Conservation (phyloP, 2,888 invertebrate species). For the Xestia c-nigrum region DNA sequence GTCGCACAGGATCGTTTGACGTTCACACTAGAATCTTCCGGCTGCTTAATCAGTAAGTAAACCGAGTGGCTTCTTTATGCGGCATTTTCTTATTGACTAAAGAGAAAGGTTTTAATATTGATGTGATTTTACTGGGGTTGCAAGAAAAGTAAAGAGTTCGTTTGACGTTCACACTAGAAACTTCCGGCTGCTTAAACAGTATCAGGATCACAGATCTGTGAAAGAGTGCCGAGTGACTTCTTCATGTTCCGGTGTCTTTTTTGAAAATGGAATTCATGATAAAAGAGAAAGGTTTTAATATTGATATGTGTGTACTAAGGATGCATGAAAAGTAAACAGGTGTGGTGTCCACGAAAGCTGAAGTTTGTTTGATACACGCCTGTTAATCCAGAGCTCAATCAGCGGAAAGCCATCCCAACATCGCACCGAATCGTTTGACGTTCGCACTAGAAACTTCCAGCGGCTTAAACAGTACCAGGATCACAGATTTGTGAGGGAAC, state of each 20-base stretch:
- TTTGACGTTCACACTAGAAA: constrained; percentile 20
- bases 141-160: constrained; percentile 14
- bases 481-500: constrained; percentile 3
- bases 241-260: constrained; percentile 5
- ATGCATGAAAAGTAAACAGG: neutral
- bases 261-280: neutral
- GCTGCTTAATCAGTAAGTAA: neutral
- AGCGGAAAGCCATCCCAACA: neutral
- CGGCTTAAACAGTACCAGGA: constrained; percentile 16
- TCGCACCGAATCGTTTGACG: constrained; percentile 27
- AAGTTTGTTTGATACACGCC: neutral
- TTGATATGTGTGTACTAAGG: neutral
- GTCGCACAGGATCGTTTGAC: constrained; percentile 24
- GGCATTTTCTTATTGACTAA: no score
- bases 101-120: no score
- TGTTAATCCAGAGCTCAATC: neutral
- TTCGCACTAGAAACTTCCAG: constrained; percentile 31
- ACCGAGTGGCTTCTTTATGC: constrained; percentile 1
- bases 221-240: neutral
- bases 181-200: constrained; percentile 30
- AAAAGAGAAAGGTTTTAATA: neutral
- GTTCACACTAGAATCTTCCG: constrained; percentile 6
- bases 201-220: constrained; percentile 5
- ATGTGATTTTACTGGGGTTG: neutral
- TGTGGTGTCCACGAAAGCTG: neutral